These are phyloP conservation scores for Pardalotus punctatus DNA, from an alignment of 2,113 vertebrate genomes.

Conservation along the genomic window DNA sequence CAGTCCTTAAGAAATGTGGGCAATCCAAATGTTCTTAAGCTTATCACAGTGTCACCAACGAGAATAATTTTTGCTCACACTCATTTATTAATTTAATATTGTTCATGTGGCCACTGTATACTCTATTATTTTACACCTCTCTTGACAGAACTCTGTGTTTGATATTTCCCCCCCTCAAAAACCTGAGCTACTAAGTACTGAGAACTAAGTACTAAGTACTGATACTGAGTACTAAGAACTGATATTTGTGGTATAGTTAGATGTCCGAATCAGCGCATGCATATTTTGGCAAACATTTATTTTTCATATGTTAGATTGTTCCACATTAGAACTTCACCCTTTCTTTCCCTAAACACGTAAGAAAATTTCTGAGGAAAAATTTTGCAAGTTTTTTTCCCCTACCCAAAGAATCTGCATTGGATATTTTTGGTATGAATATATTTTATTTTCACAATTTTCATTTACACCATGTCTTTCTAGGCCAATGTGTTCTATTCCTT, in stretches of 20 bases:
- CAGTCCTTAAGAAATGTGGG: not conserved
- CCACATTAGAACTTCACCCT: not conserved
- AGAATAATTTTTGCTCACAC: not conserved
- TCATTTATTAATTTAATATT: not conserved
- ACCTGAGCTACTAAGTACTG: too few relatives aligned
- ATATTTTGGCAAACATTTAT: not conserved
- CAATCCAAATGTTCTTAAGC: not conserved
- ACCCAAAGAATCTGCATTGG: not conserved
- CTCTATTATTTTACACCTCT: not conserved
- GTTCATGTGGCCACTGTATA: not conserved
- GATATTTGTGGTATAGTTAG: not conserved
- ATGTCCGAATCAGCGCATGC: not conserved
- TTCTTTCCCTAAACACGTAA: not conserved
- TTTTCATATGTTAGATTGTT: not conserved
- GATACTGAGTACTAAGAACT: not conserved
- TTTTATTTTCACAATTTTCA: not conserved
- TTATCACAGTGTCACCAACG: not conserved
- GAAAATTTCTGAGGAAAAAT: not conserved
- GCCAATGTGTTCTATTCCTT: not conserved
- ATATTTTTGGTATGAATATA: not conserved
- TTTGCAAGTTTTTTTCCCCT: not conserved
- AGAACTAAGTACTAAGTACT: not conserved
- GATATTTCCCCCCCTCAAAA: not conserved
- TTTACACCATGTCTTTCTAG: not conserved
- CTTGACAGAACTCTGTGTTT: not conserved